A percentile compares a stretch with the other conserved stretches of the same genome.
Evolutionary conservation across 1,140 invertebrate genomes (phyloP).

Genomic region (Lepidotrigona ventralis): DNA sequence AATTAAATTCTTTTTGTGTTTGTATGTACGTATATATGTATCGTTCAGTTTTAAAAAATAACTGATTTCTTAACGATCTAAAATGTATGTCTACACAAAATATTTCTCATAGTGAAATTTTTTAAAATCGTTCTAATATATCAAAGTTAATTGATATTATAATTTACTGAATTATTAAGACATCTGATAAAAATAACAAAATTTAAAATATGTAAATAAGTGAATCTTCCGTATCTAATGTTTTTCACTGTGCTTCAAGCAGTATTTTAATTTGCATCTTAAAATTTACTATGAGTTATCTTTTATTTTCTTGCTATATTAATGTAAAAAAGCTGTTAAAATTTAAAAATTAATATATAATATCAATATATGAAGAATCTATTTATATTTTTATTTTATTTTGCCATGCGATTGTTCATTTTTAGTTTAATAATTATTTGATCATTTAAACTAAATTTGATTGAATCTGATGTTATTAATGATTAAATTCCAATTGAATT

Average conservation of each 20-base stretch:
- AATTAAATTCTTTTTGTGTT: background rate
- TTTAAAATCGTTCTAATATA: background rate
- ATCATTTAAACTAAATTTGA: background rate
- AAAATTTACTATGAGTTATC: background rate
- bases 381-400: background rate
- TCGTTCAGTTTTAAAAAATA: background rate
- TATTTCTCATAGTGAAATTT: background rate
- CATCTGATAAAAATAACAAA: background rate
- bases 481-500: background rate
- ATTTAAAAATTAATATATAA: conserved; percentile 1
- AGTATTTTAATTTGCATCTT: background rate
- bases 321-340: background rate
- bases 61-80: background rate
- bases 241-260: background rate
- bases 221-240: background rate
- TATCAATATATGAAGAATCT: background rate
- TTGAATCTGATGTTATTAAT: background rate
- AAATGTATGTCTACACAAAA: background rate
- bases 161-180: conserved; percentile 7
- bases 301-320: background rate
- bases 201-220: background rate
- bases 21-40: background rate
- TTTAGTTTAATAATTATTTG: background rate
- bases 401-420: background rate
- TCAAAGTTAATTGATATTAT: background rate